A percentile compares a stretch with the other conserved stretches of the same genome.
phyloP scores from a whole-genome alignment of 2,888 invertebrate species.

The Argynnis bischoffii region DNA sequence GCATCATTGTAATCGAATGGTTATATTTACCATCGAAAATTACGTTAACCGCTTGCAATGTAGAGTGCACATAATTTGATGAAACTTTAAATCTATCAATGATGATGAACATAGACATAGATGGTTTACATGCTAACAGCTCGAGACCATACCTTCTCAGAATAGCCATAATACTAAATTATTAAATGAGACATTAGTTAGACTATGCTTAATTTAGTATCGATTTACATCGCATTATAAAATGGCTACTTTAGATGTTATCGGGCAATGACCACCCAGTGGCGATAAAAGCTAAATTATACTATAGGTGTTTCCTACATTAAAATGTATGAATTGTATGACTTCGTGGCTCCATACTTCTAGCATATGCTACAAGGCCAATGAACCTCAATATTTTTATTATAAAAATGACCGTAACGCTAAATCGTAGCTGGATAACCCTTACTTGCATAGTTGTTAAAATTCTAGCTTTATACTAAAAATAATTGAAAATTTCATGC shows the following conservation, averaged over 20 bases:
- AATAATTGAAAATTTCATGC: conserved; percentile 2
- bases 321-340: conserved; percentile 3
- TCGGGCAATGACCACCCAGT: conserved; percentile 2
- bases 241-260: conserved; percentile 9
- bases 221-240: conserved; percentile 6
- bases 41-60: conserved; percentile 20
- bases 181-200: conserved; percentile 14
- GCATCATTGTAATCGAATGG: not conserved
- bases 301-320: conserved; percentile 10
- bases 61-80: conserved; percentile 32
- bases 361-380: conserved; percentile 3
- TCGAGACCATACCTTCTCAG: conserved; percentile 14
- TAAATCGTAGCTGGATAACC: not conserved
- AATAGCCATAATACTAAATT: conserved; percentile 10
- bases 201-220: conserved; percentile 10
- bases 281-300: conserved; percentile 16
- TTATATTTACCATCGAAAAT: conserved; percentile 13
- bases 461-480: conserved; percentile 18
- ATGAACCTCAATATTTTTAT: conserved; percentile 16
- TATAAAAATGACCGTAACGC: conserved; percentile 18
- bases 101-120: conserved; percentile 26
- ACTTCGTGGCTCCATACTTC: conserved; percentile 5
- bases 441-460: conserved; percentile 1
- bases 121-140: conserved; percentile 2
- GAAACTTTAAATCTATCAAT: conserved; percentile 29